Conservation (phyloP, 2,797 vertebrate species). For the Acrossocheilus wenchowensis region DNA sequence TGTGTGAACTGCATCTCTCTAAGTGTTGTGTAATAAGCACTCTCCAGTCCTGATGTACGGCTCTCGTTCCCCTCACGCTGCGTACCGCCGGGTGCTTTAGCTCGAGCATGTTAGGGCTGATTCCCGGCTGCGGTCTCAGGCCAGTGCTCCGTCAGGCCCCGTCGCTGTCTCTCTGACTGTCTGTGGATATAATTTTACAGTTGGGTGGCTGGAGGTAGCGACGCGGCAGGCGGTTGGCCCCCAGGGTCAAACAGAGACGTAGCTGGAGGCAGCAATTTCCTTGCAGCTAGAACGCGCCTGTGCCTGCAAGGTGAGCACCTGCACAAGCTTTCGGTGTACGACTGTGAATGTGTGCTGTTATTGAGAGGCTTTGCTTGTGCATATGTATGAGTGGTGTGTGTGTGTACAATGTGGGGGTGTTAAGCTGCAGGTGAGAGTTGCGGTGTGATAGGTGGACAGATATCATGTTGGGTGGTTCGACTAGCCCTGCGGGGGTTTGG, state of each 20-base stretch:
- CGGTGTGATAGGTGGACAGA: constrained; percentile 15
- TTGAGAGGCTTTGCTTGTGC: constrained; percentile 16
- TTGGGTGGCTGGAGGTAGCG: constrained; percentile 64
- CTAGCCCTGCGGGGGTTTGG: constrained; percentile 15
- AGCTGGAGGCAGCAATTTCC: constrained; percentile 63
- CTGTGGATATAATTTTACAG: constrained; percentile 68
- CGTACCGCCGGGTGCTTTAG: constrained; percentile 36
- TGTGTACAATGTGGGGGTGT: constrained; percentile 24
- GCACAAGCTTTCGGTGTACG: constrained; percentile 22
- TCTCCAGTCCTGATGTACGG: constrained; percentile 35
- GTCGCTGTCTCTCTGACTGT: constrained; percentile 50
- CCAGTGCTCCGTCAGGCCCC: constrained; percentile 35
- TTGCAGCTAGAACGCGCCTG: constrained; percentile 35
- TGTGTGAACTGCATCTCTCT: constrained; percentile 28
- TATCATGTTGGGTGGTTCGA: constrained; percentile 20
- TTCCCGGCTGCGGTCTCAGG: constrained; percentile 49
- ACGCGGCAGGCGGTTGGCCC: constrained; percentile 56
- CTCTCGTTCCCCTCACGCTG: constrained; percentile 29
- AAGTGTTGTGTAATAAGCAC: constrained; percentile 47
- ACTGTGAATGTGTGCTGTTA: neutral
- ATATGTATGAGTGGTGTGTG: constrained; percentile 24
- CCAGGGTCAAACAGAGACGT: constrained; percentile 61
- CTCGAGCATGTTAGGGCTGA: constrained; percentile 49
- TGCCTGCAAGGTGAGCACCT: constrained; percentile 39
- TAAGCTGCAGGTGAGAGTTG: constrained; percentile 23